Evolutionary conservation across 2,888 invertebrate species (phyloP).

Genomic region (Lepidochrysops patricia): DNA sequence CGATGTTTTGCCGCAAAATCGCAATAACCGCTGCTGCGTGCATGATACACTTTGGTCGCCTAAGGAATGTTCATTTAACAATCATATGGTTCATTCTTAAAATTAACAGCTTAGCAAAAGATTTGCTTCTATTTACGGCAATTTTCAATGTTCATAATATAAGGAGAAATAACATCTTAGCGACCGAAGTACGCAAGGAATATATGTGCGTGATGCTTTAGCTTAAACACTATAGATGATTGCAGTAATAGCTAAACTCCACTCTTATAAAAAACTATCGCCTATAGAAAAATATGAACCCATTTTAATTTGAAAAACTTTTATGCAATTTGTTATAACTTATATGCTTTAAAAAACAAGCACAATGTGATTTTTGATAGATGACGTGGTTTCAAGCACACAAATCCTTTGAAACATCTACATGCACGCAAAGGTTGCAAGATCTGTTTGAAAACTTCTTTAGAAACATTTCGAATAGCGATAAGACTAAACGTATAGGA

Average conservation of each 20-base stretch:
- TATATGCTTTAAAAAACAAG: background rate
- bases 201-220: background rate
- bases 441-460: background rate
- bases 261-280: background rate
- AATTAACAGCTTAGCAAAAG: too few relatives aligned
- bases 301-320: background rate
- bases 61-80: too few relatives aligned
- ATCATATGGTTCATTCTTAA: too few relatives aligned
- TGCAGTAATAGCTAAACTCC: background rate
- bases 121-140: too few relatives aligned
- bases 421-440: conserved; percentile 9
- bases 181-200: background rate
- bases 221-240: background rate
- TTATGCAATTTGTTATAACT: too few relatives aligned
- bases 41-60: background rate
- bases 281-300: background rate
- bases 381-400: conserved; percentile 6
- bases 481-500: too few relatives aligned
- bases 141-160: too few relatives aligned
- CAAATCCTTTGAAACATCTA: conserved; percentile 7
- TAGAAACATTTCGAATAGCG: too few relatives aligned
- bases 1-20: background rate
- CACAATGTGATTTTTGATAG: background rate
- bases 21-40: background rate
- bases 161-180: background rate